Base-by-base conservation (phyloP, 2,888 invertebrate genomes). In the Brachypterus glaber region DNA sequence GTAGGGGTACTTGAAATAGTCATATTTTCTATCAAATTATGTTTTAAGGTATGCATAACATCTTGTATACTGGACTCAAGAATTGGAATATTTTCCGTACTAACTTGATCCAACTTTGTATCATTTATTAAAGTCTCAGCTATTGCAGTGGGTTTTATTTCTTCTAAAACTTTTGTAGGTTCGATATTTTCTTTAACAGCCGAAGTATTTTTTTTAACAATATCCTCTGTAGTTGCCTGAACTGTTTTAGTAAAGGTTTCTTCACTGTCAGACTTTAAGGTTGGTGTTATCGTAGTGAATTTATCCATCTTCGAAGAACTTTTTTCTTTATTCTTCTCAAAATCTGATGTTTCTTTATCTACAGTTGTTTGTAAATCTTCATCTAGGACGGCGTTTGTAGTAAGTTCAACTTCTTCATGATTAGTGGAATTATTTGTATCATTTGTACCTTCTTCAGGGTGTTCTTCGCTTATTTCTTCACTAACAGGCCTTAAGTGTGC, bases 31-130 rank as follows among this genome's bases (percentile, higher is more conserved):
- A 50, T 12, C 12, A 53, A 18, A 21, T 55, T 53, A 25, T 55
- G 55, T 46, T 52, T 58, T 13, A 51, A 40, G 4, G 54, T 57
- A 30, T 54, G 53, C n/a, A 52, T n/a, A 17, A 62, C 52, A 39
- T 67, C 67, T 42, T 59, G 56, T 37, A 68, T 64, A 3, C 69
- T 69, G 1, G 68, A 63, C 48, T 69, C 68, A n/a, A n/a, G n/a
- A n/a, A n/a, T n/a, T n/a, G n/a, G n/a, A n/a, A n/a, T n/a, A n/a
- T n/a, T n/a, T n/a, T n/a, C 4, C 11, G 7, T 15, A 5, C 13
- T 31, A 5, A 15, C 14, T 31, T 5, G n/a, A 29, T 29, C n/a
- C 15, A 17, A 9, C 9, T 8, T 2, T 33, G 12, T n/a, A 32
- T 17, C 9, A n/a, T n/a, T 17, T 4, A 13, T 12, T 17, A 17